Evolutionary conservation across 2,113 vertebrate species (phyloP), one percentile per base, ranked within the genome.

Genomic region (Natator depressus): DNA sequence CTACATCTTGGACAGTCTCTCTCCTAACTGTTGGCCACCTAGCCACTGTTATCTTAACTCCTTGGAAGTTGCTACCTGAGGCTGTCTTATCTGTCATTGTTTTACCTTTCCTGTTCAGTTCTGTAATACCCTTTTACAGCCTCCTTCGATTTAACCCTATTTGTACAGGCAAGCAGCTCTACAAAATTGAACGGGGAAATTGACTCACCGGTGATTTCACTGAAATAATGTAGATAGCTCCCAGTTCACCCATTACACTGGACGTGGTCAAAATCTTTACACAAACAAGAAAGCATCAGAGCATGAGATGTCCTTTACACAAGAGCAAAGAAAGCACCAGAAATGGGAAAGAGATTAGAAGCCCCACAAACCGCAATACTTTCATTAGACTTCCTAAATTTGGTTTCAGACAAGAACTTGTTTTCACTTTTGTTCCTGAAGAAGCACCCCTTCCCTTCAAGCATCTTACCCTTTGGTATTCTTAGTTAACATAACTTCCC

Each of bases 291-390:
- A 72, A 38, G 17, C 19, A n/a, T 69, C 35, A n/a, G 35, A 38
- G 65, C 65, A 72, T 2, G n/a, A 72, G n/a, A 72, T 72, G 65
- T 38, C 4, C 35, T 72, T 72, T 35, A n/a, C n/a, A 72, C 5
- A 72, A 29, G 25, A 47, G 42, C 11, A 78, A 42, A 65, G 83
- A 95, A 90, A 79, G 0, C 89, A 69, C 88, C 42, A 81, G 75
- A 94, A 91, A 94, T 46, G 31, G 17, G n/a, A 88, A 97, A 97
- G 89, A 96, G 6, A 59, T 84, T 46, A 89, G 80, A 96, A 97
- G 93, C 93, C 94, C 93, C 94, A 94, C 16, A 94, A 94, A 83
- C 81, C 88, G 87, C 38, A 8, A 80, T 50, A 93, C 65, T 92
- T 93, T 89, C 93, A 88, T 87, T 91, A 87, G 94, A 92, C 84